These are phyloP conservation scores for Ischnus inquisitorius DNA, from an alignment of 2,888 invertebrate genomes.

Conservation along the genomic window DNA sequence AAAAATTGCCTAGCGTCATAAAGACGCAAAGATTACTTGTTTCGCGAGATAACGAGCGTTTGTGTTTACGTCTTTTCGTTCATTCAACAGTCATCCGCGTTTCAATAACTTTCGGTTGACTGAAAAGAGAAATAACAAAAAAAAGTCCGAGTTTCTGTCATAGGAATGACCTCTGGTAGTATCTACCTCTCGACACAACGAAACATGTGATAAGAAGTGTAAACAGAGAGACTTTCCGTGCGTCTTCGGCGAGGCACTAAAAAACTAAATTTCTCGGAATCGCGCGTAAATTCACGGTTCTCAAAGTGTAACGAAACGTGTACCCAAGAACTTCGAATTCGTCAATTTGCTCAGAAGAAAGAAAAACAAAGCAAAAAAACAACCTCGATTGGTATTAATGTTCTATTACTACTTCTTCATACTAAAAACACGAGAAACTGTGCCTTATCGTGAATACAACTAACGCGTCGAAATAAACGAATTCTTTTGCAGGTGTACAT, in stretches of 20 bases:
- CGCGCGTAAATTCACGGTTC: too few relatives aligned
- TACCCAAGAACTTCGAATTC: background rate
- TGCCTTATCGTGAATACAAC: background rate
- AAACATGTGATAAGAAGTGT: conserved; percentile 38
- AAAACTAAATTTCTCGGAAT: conserved; percentile 11
- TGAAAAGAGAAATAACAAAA: conserved; percentile 26
- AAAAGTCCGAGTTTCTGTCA: background rate
- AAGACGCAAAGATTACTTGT: too few relatives aligned
- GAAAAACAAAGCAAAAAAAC: too few relatives aligned
- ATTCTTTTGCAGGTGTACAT: conserved; percentile 92
- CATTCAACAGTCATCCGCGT: background rate
- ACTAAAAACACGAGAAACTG: conserved; percentile 64
- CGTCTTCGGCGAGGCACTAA: conserved; percentile 20
- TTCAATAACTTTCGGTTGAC: background rate
- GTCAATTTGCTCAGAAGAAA: too few relatives aligned
- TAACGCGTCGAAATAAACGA: conserved; percentile 72
- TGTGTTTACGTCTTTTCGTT: background rate
- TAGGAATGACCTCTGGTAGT: conserved; percentile 46
- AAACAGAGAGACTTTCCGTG: conserved; percentile 43
- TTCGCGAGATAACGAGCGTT: too few relatives aligned
- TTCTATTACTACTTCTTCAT: too few relatives aligned
- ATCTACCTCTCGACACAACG: conserved; percentile 25
- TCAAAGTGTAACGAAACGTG: background rate
- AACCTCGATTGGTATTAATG: too few relatives aligned
- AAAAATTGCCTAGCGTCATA: too few relatives aligned